Evolutionary conservation across 2,113 vertebrate genomes (phyloP).

Genomic region (Copsychus sechellarum): DNA sequence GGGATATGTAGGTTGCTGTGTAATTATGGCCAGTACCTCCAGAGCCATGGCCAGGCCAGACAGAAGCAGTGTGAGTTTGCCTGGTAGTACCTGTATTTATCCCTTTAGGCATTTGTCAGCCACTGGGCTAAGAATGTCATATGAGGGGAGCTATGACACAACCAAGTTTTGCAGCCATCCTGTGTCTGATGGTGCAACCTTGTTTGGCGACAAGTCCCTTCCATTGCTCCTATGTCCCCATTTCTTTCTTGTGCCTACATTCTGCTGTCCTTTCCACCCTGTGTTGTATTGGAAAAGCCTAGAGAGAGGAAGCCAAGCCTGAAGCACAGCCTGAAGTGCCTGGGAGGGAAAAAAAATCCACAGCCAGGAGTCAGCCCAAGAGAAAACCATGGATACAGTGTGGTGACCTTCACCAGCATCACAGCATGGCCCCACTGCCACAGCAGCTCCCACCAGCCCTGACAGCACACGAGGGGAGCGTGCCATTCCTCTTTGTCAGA

Average conservation of each 20-base stretch:
- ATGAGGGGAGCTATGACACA: fast-evolving
- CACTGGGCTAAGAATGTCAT: neutral
- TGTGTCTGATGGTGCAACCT: neutral
- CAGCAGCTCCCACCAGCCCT: neutral
- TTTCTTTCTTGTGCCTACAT: neutral
- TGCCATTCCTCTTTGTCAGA: neutral
- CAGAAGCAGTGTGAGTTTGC: neutral
- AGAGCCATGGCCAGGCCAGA: neutral
- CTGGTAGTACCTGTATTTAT: neutral
- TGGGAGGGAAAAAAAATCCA: neutral
- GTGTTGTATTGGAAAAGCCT: neutral
- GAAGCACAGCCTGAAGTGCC: neutral
- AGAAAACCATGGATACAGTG: neutral
- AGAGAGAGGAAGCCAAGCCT: neutral
- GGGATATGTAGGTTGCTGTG: neutral
- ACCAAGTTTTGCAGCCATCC: neutral
- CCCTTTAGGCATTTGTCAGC: neutral
- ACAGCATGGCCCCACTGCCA: fast-evolving
- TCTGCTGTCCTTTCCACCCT: neutral
- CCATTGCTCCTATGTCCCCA: neutral
- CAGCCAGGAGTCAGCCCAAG: neutral
- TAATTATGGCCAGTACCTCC: neutral
- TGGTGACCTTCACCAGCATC: neutral
- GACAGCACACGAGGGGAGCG: fast-evolving
- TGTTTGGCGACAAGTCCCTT: neutral